Base-by-base conservation (phyloP, 1,140 invertebrate genomes). In the Grapholita molesta region DNA sequence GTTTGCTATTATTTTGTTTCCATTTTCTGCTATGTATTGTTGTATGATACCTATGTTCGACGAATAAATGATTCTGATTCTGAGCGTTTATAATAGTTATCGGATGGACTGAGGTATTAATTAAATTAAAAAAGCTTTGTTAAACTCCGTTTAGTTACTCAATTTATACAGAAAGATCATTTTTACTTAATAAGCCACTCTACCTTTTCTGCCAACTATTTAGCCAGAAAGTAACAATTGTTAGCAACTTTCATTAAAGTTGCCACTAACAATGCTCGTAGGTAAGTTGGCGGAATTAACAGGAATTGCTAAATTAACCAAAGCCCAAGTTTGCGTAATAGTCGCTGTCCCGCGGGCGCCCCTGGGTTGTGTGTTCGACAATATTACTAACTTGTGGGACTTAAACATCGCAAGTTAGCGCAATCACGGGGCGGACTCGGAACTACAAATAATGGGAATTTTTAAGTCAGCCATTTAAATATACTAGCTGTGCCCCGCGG, bases 271-370 rank as follows among this genome's bases (percentile, higher is more conserved):
- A 61, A 61, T 61, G 25, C 25, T 61, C 28, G 55, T 30, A n/a
- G 21, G 24, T 52, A 15, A 52, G 15, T 15, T 52, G 24, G 2
- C 11, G 55, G 15, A 21, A 61, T 61, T 61, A 61, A 61, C 55
- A 30, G 25, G 15, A 61, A 61, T 61, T 61, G 55, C 55, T 28
- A 61, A 61, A 61, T 61, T 61, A 61, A 61, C 55, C 55, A 28
- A 61, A 61, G 55, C 55, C 7, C 55, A 61, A 61, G 55, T 61
- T 61, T 61, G 55, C n/a, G 25, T 61, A 61, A 61, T 61, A 61
- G 55, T 7, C 24, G 25, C 25, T 18, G 23, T 61, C 55, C 25
- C 55, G 55, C 25, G 55, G 55, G 55, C 12, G 24, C 15, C 25
- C 24, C 4, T 2, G 55, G 53, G 24, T 6, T 23, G n/a, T 48